These are phyloP conservation scores for Serripes groenlandicus DNA, from an alignment of 2,888 invertebrate species.

Conservation along the genomic window DNA sequence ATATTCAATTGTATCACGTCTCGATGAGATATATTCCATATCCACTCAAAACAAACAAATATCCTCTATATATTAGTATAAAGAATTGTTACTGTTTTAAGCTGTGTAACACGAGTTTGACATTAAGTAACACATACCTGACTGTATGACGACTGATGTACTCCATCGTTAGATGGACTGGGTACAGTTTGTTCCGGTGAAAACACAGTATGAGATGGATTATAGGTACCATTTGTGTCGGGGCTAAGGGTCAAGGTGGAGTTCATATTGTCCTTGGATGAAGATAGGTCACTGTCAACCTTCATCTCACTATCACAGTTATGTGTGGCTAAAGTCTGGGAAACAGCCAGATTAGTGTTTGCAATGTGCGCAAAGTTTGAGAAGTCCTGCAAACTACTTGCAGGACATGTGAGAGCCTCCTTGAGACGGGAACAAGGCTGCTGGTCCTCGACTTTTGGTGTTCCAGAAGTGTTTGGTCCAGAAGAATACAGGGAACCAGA, in stretches of 20 bases:
- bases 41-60: too few species aligned
- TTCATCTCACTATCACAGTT: conserved; percentile 9
- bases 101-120: too few species aligned
- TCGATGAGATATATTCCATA: too few species aligned
- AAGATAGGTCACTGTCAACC: background rate
- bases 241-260: background rate
- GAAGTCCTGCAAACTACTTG: conserved; percentile 37
- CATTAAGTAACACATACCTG: conserved; percentile 12
- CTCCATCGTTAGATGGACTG: background rate
- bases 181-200: conserved; percentile 16
- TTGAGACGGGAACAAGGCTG: conserved; percentile 38
- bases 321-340: background rate
- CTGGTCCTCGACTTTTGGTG: conserved; percentile 13
- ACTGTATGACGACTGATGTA: conserved; percentile 11
- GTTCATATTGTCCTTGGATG: conserved; percentile 8
- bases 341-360: background rate
- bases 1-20: too few species aligned
- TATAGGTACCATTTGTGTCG: background rate
- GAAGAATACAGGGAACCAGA: background rate
- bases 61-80: too few species aligned
- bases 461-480: conserved; percentile 16
- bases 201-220: conserved; percentile 10
- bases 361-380: conserved; percentile 23
- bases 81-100: too few species aligned
- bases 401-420: conserved; percentile 56